A percentile compares a stretch with the other conserved stretches of the same genome.
Evolutionary conservation across 2,797 vertebrate genomes (phyloP).

Genomic region (Paguma larvata): DNA sequence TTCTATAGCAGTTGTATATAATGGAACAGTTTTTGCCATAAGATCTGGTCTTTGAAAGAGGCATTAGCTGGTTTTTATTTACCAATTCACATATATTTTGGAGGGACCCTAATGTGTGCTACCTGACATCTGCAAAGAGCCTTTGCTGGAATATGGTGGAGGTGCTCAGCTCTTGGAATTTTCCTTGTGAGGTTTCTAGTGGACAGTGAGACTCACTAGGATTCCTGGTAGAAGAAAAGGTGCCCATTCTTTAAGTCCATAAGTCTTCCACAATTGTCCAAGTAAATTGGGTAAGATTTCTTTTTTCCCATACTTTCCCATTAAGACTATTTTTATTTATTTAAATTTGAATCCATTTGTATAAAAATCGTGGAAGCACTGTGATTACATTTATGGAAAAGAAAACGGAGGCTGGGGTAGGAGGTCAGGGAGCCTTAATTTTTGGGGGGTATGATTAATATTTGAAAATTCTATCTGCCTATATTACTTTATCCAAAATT

Average conservation of each 20-base stretch:
- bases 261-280: background rate
- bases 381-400: background rate
- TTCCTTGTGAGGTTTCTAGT: background rate
- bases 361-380: background rate
- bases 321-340: background rate
- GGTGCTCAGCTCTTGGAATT: background rate
- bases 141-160: background rate
- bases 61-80: background rate
- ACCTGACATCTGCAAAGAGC: background rate
- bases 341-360: conserved; percentile 19
- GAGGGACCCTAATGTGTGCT: background rate
- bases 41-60: background rate
- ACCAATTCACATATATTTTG: background rate
- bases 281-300: background rate
- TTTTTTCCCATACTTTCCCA: background rate
- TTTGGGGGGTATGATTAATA: background rate
- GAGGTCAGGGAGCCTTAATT: background rate
- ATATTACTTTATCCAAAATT: background rate
- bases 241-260: background rate
- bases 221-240: background rate
- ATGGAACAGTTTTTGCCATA: background rate
- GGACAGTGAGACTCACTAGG: background rate
- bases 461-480: conserved; percentile 2
- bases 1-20: background rate
- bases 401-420: background rate